Evolutionary conservation across 2,113 vertebrate species (phyloP), one percentile per base, ranked within the genome.

Genomic region (Steatornis caripensis): DNA sequence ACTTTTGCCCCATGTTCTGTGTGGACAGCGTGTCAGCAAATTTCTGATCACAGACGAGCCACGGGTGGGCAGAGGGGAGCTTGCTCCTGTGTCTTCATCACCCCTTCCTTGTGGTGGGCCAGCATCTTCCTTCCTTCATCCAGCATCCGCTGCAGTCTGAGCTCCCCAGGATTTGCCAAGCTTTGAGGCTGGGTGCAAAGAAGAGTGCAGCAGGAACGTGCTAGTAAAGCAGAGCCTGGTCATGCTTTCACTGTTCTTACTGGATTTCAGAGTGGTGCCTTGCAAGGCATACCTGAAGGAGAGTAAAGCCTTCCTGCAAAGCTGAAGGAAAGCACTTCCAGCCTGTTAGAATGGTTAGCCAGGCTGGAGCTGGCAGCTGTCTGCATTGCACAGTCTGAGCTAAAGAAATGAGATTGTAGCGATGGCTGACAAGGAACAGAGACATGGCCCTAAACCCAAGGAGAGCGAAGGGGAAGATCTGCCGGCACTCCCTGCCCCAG

Each of bases 1-100:
- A 18, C 51, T 94, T 89, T 61, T 3, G 0, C 23, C 21, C 32
- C 45, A 21, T 1, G 8, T 55, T 78, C 69, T 45, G 8, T 0
- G 2, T 1, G 3, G 66, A 72, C 2, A 1, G 16, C 0, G 0
- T 64, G 29, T 26, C 2, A 17, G 84, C 34, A 71, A 57, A 66
- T 64, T 51, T 53, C 39, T 2, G 3, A 51, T 34, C 1, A 2
- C 8, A 23, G 39, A 15, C 14, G 24, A 91, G 45, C 24, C 34
- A 48, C 0, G 1, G 21, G 23, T 1, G 2, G n/a, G 55, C 55
- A 82, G 55, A 48, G 34, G 15, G 11, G 15, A 84, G 5, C 10
- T 84, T 0, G 2, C 19, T 39, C 29, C 49, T 49, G 14, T 70
- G 17, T 57, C 36, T 58, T 4, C 0, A 6, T 51, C 11, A 2